Evolutionary conservation across 2,113 vertebrate species (phyloP).

Genomic region (Calyptomena viridis): DNA sequence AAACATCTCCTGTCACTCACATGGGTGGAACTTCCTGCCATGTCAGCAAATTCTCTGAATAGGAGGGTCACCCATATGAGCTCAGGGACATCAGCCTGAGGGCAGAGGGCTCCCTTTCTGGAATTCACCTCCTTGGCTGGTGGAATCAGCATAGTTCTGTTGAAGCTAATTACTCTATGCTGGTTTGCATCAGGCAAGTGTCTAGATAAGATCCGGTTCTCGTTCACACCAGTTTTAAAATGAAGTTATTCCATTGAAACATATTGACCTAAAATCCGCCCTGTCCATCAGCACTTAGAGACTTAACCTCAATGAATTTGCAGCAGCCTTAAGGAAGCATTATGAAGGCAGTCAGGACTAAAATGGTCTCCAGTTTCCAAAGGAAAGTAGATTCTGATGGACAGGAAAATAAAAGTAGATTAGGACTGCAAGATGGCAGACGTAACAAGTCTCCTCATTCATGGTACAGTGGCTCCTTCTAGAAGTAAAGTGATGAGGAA

Average conservation of each 20-base stretch:
- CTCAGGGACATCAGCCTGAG: background rate
- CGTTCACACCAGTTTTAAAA: background rate
- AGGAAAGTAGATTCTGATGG: background rate
- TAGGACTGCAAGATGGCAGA: background rate
- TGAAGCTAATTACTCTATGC: background rate
- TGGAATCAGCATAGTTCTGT: background rate
- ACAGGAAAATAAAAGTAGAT: background rate
- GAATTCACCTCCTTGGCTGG: background rate
- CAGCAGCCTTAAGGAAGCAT: background rate
- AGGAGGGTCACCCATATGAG: background rate
- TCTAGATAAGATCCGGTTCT: background rate
- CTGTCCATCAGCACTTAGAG: background rate
- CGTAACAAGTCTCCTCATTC: background rate
- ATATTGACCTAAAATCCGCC: background rate
- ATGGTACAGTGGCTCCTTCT: background rate
- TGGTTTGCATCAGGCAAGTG: background rate
- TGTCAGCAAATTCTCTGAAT: background rate
- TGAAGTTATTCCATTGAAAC: background rate
- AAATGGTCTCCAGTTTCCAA: background rate
- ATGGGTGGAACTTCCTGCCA: background rate
- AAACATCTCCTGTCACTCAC: background rate
- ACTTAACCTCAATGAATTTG: background rate
- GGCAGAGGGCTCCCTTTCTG: background rate
- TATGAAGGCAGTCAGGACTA: background rate
- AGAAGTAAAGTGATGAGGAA: constrained; percentile 1